These are phyloP conservation scores for Trissolcus japonicus DNA, from an alignment of 2,888 invertebrate species.

Conservation along the genomic window DNA sequence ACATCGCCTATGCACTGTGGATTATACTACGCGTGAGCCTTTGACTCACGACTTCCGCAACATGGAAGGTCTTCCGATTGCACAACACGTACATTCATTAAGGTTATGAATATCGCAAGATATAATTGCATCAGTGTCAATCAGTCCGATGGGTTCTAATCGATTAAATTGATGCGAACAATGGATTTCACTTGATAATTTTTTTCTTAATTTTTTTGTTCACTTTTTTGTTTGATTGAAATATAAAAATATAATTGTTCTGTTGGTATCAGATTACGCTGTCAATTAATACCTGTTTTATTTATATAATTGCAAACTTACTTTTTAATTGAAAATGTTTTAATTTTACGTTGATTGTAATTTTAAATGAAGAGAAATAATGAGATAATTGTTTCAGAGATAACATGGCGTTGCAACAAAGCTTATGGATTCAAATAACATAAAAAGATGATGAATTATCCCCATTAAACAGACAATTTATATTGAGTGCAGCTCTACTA, in stretches of 20 bases:
- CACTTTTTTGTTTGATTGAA: not conserved
- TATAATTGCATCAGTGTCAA: constrained; percentile 41
- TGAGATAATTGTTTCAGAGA: not conserved
- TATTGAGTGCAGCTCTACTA: constrained; percentile 10
- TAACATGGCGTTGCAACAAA: not conserved
- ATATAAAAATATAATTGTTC: not conserved
- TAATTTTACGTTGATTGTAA: too few relatives aligned
- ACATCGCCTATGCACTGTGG: constrained; percentile 45
- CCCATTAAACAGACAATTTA: constrained; percentile 23
- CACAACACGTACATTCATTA: constrained; percentile 44
- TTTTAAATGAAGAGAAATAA: too few relatives aligned
- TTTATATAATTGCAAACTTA: too few relatives aligned
- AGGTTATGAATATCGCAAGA: constrained; percentile 33
- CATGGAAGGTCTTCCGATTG: constrained; percentile 53
- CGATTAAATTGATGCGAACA: constrained; percentile 8
- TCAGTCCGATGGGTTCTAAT: constrained; percentile 26
- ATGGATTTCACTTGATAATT: too few relatives aligned
- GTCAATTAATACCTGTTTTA: too few relatives aligned
- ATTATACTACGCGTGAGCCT: constrained; percentile 18
- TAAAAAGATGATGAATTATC: constrained; percentile 14
- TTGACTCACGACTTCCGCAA: constrained; percentile 56
- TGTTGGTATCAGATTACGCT: not conserved
- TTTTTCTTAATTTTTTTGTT: too few relatives aligned
- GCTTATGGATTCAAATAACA: too few relatives aligned
- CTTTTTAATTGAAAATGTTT: too few relatives aligned